Percentiles rank a stretch among this genome's conserved stretches.
Conservation (phyloP, 1,140 invertebrate genomes). For the Whitmania pigra region DNA sequence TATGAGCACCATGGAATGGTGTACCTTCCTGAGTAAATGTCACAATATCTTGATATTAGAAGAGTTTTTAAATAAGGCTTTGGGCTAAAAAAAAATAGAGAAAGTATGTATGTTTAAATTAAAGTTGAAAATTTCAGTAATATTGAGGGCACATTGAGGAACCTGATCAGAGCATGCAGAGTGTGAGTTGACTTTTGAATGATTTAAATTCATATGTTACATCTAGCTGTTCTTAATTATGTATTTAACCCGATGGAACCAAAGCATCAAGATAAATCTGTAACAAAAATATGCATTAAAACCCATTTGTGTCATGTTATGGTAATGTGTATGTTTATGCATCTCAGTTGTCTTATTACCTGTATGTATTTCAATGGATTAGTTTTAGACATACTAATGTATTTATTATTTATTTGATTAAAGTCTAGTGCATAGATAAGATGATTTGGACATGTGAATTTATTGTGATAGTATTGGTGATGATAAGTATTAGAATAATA, state of each 20-base stretch:
- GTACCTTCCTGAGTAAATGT: constrained; percentile 48
- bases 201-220: background rate
- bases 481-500: no score
- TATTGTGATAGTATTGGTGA: no score
- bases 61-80: no score
- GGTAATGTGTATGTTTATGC: background rate
- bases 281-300: background rate
- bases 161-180: constrained; percentile 35
- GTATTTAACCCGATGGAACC: background rate
- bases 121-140: constrained; percentile 30
- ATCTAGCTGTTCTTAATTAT: background rate
- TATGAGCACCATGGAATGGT: constrained; percentile 49
- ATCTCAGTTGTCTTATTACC: background rate
- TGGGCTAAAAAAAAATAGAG: no score
- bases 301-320: background rate
- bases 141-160: constrained; percentile 37
- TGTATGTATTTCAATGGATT: background rate
- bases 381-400: no score
- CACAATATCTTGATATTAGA: background rate
- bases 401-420: no score
- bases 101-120: background rate
- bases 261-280: background rate
- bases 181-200: constrained; percentile 47
- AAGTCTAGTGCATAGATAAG: no score
- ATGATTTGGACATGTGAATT: no score